Conservation (phyloP, 2,797 vertebrate genomes). For the Telmatherina bonti region DNA sequence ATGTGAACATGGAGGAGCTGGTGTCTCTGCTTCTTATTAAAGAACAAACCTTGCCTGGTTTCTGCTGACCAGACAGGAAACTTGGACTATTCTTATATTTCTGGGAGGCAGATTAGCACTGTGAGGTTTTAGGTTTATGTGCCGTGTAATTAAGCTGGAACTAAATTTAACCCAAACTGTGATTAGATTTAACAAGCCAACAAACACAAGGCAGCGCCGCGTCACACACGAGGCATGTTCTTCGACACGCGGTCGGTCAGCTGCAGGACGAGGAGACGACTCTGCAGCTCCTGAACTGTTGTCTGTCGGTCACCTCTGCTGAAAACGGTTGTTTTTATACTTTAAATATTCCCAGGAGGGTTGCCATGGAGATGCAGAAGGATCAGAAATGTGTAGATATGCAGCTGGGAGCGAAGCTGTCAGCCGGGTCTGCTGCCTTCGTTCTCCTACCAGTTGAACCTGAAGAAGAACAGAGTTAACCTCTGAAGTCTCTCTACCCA, state of each 20-base stretch:
- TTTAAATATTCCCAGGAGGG: too few species aligned
- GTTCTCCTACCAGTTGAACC: too few species aligned
- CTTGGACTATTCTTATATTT: constrained; percentile 50
- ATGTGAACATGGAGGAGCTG: background rate
- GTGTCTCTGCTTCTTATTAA: constrained; percentile 5
- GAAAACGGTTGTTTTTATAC: too few species aligned
- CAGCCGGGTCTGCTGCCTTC: too few species aligned
- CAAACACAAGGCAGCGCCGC: constrained; percentile 22
- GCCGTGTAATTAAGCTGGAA: constrained; percentile 64
- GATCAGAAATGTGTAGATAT: too few species aligned
- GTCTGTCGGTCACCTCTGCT: too few species aligned
- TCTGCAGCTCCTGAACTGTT: background rate
- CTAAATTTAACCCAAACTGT: constrained; percentile 67
- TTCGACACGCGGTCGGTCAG: too few species aligned
- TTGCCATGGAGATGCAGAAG: too few species aligned
- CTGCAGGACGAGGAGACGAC: too few species aligned
- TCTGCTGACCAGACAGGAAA: constrained; percentile 36
- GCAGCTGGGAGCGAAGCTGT: too few species aligned
- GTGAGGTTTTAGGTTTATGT: constrained; percentile 56
- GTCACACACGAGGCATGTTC: constrained; percentile 5
- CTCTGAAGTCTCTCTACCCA: too few species aligned
- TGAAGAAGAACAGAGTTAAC: too few species aligned
- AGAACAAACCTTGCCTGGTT: constrained; percentile 31
- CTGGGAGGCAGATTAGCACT: constrained; percentile 49
- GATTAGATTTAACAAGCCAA: constrained; percentile 65